phyloP scores from a whole-genome alignment of 1,140 invertebrate genomes.

The Helicoverpa armigera region DNA sequence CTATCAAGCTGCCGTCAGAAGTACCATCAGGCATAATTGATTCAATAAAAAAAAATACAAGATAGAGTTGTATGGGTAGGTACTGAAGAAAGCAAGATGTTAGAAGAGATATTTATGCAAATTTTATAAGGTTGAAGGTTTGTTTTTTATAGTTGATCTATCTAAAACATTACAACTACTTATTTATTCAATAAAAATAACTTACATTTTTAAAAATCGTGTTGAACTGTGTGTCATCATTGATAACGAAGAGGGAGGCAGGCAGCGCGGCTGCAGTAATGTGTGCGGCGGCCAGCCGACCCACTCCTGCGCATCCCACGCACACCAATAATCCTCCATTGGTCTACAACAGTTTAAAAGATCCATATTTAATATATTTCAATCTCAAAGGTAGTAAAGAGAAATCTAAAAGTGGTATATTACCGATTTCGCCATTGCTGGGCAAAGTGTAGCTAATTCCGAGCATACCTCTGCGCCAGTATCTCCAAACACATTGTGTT shows the following conservation, averaged over 20 bases:
- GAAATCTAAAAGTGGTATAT: background rate
- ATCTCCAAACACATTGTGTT: constrained; percentile 75
- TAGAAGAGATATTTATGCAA: too few species aligned
- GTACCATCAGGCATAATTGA: too few species aligned
- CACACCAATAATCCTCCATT: constrained; percentile 66
- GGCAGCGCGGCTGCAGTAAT: constrained; percentile 66
- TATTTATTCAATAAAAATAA: background rate
- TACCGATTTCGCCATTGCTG: constrained; percentile 69
- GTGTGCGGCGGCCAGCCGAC: constrained; percentile 68
- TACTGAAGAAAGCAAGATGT: too few species aligned
- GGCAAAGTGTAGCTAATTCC: constrained; percentile 70
- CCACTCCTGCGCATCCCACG: constrained; percentile 70
- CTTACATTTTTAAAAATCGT: constrained; percentile 70
- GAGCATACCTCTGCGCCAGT: constrained; percentile 72
- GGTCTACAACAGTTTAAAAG: constrained; percentile 51
- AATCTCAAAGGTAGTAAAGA: background rate
- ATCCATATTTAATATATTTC: background rate
- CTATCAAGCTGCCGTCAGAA: too few species aligned
- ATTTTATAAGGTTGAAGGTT: too few species aligned
- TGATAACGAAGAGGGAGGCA: constrained; percentile 57
- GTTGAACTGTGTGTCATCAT: constrained; percentile 63
- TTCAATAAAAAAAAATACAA: too few species aligned
- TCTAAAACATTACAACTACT: too few species aligned
- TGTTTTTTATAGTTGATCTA: too few species aligned
- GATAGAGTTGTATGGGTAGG: too few species aligned